A percentile compares a stretch with the other conserved stretches of the same genome.
Evolutionary conservation across 2,888 invertebrate genomes (phyloP).

Genomic region (Dryobotodes eremita): DNA sequence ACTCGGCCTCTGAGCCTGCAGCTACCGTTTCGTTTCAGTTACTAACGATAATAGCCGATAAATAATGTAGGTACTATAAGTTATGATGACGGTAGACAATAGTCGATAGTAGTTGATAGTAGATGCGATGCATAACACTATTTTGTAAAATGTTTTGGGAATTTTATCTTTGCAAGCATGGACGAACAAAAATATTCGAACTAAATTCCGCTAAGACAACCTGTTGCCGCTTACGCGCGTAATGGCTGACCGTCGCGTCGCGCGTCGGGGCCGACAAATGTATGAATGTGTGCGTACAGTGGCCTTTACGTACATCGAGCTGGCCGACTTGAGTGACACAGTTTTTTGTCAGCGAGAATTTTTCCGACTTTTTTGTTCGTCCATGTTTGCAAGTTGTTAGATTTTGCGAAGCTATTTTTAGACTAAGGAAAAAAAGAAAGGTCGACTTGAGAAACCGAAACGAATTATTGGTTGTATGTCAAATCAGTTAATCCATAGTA

Average conservation of each 20-base stretch:
- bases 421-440: too few relatives aligned
- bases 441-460: not conserved
- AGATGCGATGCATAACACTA: conserved; percentile 39
- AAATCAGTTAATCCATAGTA: not conserved
- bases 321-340: too few relatives aligned
- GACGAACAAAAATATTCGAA: too few relatives aligned
- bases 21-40: conserved; percentile 81
- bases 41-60: conserved; percentile 79
- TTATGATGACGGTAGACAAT: conserved; percentile 77
- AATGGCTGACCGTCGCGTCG: too few relatives aligned
- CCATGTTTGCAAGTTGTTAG: too few relatives aligned
- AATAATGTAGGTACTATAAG: conserved; percentile 74
- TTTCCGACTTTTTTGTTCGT: too few relatives aligned
- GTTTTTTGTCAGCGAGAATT: too few relatives aligned
- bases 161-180: conserved; percentile 9
- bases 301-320: too few relatives aligned
- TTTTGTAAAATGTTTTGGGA: conserved; percentile 31
- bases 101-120: conserved; percentile 59
- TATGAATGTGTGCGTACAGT: too few relatives aligned
- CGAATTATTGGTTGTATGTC: not conserved
- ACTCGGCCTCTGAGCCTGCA: conserved; percentile 71
- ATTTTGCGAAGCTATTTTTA: not conserved
- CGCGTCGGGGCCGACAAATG: too few relatives aligned
- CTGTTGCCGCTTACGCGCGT: too few relatives aligned
- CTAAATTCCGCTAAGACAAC: too few relatives aligned